Percentiles rank a stretch among this genome's conserved stretches.
Conservation (phyloP, 2,797 vertebrate genomes). For the Distichodus sexfasciatus region DNA sequence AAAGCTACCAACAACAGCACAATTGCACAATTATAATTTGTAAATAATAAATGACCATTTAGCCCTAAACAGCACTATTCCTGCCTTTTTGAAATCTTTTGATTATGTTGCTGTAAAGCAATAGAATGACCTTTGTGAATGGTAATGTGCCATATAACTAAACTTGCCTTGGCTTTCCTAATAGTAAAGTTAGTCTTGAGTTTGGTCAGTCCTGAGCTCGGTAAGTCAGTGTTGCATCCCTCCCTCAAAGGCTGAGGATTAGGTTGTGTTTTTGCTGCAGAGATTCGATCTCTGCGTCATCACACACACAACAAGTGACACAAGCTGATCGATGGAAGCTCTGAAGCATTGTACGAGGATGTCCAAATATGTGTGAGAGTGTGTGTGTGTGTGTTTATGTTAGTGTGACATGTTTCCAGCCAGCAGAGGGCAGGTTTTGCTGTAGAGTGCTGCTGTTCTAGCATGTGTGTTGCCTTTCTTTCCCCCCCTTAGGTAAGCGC, state of each 20-base stretch:
- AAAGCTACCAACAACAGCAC: too few species aligned
- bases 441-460: constrained; percentile 20
- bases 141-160: too few species aligned
- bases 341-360: constrained; percentile 56
- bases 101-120: too few species aligned
- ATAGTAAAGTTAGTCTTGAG: too few species aligned
- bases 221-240: background rate
- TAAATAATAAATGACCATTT: too few species aligned
- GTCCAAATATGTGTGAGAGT: constrained; percentile 18
- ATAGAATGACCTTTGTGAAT: too few species aligned
- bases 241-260: background rate
- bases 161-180: too few species aligned
- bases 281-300: constrained; percentile 41
- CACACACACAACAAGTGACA: constrained; percentile 47
- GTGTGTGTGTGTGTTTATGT: constrained; percentile 17
- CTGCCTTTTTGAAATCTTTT: too few species aligned
- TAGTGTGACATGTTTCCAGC: constrained; percentile 10
- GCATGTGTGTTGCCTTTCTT: constrained; percentile 37
- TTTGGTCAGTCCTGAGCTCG: too few species aligned
- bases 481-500: constrained; percentile 64
- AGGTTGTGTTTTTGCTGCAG: background rate
- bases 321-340: constrained; percentile 67
- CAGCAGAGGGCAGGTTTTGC: background rate
- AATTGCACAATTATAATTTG: too few species aligned
- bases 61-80: too few species aligned